Percentiles rank a stretch among this genome's conserved stretches.
These are phyloP conservation scores for Heterotilapia buettikoferi DNA, from an alignment of 2,113 vertebrate species.

Conservation along the genomic window DNA sequence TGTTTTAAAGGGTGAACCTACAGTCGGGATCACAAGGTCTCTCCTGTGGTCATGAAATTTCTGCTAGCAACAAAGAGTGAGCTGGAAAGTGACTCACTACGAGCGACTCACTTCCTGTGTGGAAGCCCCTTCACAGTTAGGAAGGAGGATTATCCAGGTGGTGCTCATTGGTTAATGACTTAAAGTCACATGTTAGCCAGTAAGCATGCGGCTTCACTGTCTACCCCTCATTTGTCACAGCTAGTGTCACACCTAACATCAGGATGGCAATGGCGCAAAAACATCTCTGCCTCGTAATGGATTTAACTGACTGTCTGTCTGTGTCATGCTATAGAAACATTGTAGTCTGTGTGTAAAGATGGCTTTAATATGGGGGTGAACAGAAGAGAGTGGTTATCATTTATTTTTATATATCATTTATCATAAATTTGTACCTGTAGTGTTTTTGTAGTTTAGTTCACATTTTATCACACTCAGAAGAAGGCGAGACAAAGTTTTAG, in stretches of 20 bases:
- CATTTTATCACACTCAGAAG: not conserved
- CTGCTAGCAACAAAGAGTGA: not conserved
- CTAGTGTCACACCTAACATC: not conserved
- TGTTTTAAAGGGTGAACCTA: too few species aligned
- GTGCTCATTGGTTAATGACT: not conserved
- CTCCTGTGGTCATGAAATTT: not conserved
- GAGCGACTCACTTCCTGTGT: not conserved
- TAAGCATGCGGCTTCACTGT: not conserved
- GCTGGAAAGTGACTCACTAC: not conserved
- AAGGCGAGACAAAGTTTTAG: not conserved
- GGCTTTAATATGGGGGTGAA: not conserved
- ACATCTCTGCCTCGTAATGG: not conserved
- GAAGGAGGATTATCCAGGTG: not conserved
- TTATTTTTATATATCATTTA: too few species aligned
- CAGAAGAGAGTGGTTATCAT: not conserved
- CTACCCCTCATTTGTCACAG: not conserved
- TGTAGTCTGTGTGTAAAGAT: not conserved
- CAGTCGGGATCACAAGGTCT: too few species aligned
- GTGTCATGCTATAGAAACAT: fast-evolving
- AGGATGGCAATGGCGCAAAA: not conserved
- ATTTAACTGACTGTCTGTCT: not conserved
- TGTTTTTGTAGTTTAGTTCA: not conserved
- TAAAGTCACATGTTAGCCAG: not conserved
- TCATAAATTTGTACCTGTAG: not conserved
- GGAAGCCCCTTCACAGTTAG: not conserved